Evolutionary conservation across 2,797 vertebrate species (phyloP), one percentile per base, ranked within the genome.

Genomic region (Oceanodroma leucorhoa): DNA sequence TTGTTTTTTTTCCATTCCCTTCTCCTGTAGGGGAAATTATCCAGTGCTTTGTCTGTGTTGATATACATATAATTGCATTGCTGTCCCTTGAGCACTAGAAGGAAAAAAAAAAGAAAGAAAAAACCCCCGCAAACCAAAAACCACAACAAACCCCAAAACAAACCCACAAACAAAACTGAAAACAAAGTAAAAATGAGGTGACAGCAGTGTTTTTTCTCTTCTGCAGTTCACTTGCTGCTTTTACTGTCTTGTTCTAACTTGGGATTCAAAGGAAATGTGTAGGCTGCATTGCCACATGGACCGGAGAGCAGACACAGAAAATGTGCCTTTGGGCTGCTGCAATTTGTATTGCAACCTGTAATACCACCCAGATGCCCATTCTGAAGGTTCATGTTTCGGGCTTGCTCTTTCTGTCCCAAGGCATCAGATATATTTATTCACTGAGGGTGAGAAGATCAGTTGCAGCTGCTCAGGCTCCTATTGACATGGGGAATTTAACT

Each of bases 241-340:
- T 86, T 60, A n/a, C 82, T 71, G n/a, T 54, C 67, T 34, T 46
- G 3, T 13, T 73, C 13, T 46, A 1, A 45, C 21, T 60, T 32
- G 27, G 11, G 24, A 14, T 15, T 30, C 24, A 21, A 20, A 41
- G 58, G 83, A 58, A 19, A 6, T 4, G 30, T 23, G 60, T 57
- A 34, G 64, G 66, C 30, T 90, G 75, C 7, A 0, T 1, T 76
- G 58, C 18, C 17, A 8, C 6, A 1, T 0, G 10, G 62, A 21
- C 7, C 0, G 1, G 27, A 32, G 57, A 76, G 48, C 29, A 61
- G 57, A 2, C 7, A 40, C 15, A 24, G 30, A 15, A 29, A 24
- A 50, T 2, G 5, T 27, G 43, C 38, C 60, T 57, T 27, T 75
- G 66, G 55, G 48, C 53, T 87, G 51, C 87, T 85, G 51, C 8